These are phyloP conservation scores for Aulostomus chinensis DNA, from an alignment of 2,797 vertebrate genomes.

Conservation along the genomic window DNA sequence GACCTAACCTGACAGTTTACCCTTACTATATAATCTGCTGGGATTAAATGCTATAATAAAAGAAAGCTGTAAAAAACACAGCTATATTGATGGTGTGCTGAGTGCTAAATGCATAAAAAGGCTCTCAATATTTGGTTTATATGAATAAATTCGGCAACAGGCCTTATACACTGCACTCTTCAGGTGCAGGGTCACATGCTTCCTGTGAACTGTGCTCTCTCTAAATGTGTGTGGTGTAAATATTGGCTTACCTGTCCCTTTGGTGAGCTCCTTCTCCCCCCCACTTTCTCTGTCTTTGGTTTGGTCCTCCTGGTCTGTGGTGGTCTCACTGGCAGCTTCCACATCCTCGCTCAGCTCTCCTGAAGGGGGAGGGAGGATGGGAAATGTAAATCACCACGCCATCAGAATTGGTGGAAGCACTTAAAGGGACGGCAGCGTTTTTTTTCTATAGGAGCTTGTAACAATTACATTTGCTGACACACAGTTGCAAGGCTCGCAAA, in stretches of 20 bases:
- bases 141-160: slow-evolving; percentile 45
- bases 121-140: slow-evolving; percentile 46
- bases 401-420: slow-evolving; percentile 88
- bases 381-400: slow-evolving; percentile 86
- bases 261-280: slow-evolving; percentile 93
- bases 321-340: slow-evolving; percentile 91
- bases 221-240: slow-evolving; percentile 59
- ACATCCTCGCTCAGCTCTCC: slow-evolving; percentile 96
- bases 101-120: slow-evolving; percentile 29
- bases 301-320: slow-evolving; percentile 92
- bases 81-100: slow-evolving; percentile 45
- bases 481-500: slow-evolving; percentile 77
- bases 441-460: slow-evolving; percentile 80
- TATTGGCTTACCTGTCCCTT: slow-evolving; percentile 90
- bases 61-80: slow-evolving; percentile 19
- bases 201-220: slow-evolving; percentile 37
- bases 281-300: slow-evolving; percentile 93
- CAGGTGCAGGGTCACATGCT: slow-evolving; percentile 39
- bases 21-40: slow-evolving; percentile 25
- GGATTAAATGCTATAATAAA: slow-evolving; percentile 50
- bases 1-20: slow-evolving; percentile 49
- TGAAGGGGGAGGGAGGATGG: slow-evolving; percentile 86
- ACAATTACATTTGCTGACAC: slow-evolving; percentile 83
- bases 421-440: slow-evolving; percentile 85
- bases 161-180: slow-evolving; percentile 35